phyloP scores from a whole-genome alignment of 2,113 vertebrate genomes.

The Morone chrysops region DNA sequence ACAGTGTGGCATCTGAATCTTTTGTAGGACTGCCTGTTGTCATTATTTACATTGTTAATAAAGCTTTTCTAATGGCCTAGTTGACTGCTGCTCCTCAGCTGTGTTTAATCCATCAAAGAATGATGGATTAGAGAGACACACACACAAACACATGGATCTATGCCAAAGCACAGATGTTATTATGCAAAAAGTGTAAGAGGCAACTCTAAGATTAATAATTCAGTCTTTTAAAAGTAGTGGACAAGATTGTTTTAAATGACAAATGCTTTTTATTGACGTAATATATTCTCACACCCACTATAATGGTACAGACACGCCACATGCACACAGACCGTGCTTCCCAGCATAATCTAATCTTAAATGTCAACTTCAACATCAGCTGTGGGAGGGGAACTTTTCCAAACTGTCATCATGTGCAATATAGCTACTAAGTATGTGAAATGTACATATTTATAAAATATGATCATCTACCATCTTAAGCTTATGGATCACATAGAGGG shows the following conservation, averaged over 20 bases:
- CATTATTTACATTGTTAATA: slow-evolving; percentile 57
- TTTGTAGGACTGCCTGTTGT: slow-evolving; percentile 10
- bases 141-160: slow-evolving; percentile 1
- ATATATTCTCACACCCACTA: slow-evolving; percentile 13
- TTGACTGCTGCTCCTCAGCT: slow-evolving; percentile 45
- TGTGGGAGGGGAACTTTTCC: slow-evolving; percentile 2
- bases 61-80: slow-evolving; percentile 45
- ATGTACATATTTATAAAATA: slow-evolving; percentile 7
- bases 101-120: slow-evolving; percentile 50
- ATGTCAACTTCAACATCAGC: slow-evolving; percentile 28
- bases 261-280: slow-evolving; percentile 11
- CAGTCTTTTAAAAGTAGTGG: slow-evolving; percentile 12
- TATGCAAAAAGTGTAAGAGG: neutral
- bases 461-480: neutral
- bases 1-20: slow-evolving; percentile 4
- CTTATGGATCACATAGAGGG: neutral
- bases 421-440: slow-evolving; percentile 3
- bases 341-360: slow-evolving; percentile 7
- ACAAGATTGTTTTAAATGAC: slow-evolving; percentile 23
- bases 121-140: slow-evolving; percentile 41
- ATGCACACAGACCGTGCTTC: neutral
- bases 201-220: slow-evolving; percentile 24
- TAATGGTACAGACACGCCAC: neutral
- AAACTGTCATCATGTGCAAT: slow-evolving; percentile 19
- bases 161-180: neutral